Conservation (phyloP, 2,888 invertebrate species). For the Nymphalis polychloros region DNA sequence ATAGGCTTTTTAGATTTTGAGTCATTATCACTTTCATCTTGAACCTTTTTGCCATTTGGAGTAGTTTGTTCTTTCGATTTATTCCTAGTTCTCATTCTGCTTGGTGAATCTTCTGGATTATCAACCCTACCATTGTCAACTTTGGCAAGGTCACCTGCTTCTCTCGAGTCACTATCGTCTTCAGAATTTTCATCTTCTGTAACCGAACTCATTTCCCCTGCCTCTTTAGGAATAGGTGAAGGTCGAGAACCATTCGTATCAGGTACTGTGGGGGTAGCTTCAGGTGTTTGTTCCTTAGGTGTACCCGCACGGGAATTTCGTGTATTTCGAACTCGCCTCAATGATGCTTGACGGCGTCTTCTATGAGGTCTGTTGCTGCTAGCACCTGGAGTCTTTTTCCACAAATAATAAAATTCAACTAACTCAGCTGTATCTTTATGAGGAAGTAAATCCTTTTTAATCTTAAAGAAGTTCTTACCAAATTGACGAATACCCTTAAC, state of each 20-base stretch:
- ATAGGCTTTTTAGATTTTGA: conserved; percentile 65
- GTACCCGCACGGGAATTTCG: conserved; percentile 92
- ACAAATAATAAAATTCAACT: conserved; percentile 99
- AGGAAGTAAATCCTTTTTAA: conserved; percentile 96
- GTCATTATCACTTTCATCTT: conserved; percentile 78
- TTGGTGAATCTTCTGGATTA: conserved; percentile 91
- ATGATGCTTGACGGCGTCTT: conserved; percentile 91
- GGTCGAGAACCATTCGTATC: conserved; percentile 82
- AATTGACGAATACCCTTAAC: conserved; percentile 98
- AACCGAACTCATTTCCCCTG: conserved; percentile 88
- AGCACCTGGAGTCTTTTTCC: conserved; percentile 99
- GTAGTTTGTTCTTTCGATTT: conserved; percentile 88
- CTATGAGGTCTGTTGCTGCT: conserved; percentile 97
- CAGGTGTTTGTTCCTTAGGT: conserved; percentile 87
- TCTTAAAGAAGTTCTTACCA: conserved; percentile 99
- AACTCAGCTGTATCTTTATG: conserved; percentile 98
- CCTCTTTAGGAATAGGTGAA: conserved; percentile 86
- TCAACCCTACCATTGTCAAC: conserved; percentile 89
- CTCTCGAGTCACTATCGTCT: conserved; percentile 96
- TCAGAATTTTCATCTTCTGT: conserved; percentile 96
- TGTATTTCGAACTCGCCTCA: conserved; percentile 93
- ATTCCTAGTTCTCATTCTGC: conserved; percentile 94
- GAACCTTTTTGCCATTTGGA: conserved; percentile 73
- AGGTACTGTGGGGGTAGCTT: conserved; percentile 77
- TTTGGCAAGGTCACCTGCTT: conserved; percentile 90